phyloP scores from a whole-genome alignment of 2,888 invertebrate genomes.

The Ernsta delagoae region DNA sequence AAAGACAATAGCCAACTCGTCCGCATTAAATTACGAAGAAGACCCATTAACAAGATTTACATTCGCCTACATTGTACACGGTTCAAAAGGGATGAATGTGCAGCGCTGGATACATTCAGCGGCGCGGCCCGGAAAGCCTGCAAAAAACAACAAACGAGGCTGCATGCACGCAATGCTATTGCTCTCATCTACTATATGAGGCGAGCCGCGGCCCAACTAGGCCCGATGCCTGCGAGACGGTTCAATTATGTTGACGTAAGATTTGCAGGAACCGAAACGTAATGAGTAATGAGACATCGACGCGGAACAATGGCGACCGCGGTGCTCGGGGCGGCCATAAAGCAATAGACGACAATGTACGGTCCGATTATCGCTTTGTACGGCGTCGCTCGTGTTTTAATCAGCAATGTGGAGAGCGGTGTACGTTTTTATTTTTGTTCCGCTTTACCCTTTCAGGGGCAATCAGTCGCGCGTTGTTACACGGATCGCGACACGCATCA shows the following conservation, averaged over 20 bases:
- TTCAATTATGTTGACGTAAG: constrained; percentile 48
- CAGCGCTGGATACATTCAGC: neutral
- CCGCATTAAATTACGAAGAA: constrained; percentile 15
- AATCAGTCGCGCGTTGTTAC: constrained; percentile 73
- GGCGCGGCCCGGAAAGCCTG: neutral
- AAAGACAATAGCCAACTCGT: constrained; percentile 16
- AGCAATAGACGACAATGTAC: constrained; percentile 64
- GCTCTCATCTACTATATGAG: neutral
- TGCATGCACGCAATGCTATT: constrained; percentile 14
- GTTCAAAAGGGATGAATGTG: constrained; percentile 15
- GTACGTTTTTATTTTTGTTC: constrained; percentile 57
- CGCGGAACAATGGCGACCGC: constrained; percentile 50
- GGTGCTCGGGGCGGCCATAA: constrained; percentile 41
- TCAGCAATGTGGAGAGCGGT: constrained; percentile 63
- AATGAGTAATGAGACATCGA: constrained; percentile 40
- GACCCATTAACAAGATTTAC: constrained; percentile 21
- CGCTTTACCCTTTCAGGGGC: constrained; percentile 71
- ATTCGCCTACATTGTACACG: neutral
- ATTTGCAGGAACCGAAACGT: constrained; percentile 43
- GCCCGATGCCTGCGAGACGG: too few species aligned
- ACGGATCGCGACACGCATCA: constrained; percentile 62
- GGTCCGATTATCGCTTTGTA: constrained; percentile 80
- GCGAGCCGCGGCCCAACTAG: neutral
- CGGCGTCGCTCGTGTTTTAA: constrained; percentile 67
- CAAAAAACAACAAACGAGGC: constrained; percentile 5